Evolutionary conservation across 2,888 invertebrate genomes (phyloP).

Genomic region (Euzetes globulus): DNA sequence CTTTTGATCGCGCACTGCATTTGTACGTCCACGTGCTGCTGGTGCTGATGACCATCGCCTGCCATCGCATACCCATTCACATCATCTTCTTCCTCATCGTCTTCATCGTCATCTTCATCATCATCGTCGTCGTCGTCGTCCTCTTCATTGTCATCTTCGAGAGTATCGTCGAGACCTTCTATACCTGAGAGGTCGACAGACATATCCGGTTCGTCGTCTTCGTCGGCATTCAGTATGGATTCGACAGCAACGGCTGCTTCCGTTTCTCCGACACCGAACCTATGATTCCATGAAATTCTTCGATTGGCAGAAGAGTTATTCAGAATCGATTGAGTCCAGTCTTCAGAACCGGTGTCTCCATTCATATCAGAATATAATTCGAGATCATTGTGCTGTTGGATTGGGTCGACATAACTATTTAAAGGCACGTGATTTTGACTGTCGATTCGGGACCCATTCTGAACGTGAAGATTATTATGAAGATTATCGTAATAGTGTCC

Average conservation of each 20-base stretch:
- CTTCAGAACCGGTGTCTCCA: constrained; percentile 21
- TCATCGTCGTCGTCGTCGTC: constrained; percentile 38
- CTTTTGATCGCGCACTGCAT: constrained; percentile 73
- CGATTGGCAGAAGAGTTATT: constrained; percentile 19
- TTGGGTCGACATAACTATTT: constrained; percentile 18
- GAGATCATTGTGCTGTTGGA: constrained; percentile 12
- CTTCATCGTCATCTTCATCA: constrained; percentile 33
- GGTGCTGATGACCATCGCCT: constrained; percentile 6
- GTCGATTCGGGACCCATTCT: constrained; percentile 1
- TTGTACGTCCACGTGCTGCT: constrained; percentile 59
- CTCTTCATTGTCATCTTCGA: constrained; percentile 37
- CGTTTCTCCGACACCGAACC: constrained; percentile 21
- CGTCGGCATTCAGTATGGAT: constrained; percentile 29
- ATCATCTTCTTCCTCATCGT: constrained; percentile 22
- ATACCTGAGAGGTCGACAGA: constrained; percentile 36
- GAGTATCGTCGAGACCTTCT: constrained; percentile 36
- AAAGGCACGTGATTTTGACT: constrained; percentile 25
- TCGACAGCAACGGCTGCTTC: constrained; percentile 34
- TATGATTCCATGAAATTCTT: constrained; percentile 26
- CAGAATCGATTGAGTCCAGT: constrained; percentile 19
- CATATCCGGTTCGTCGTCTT: constrained; percentile 25
- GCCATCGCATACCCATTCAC: neutral
- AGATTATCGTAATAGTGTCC: constrained; percentile 21
- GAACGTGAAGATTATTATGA: constrained; percentile 7
- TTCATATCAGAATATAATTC: constrained; percentile 21